Evolutionary conservation across 2,888 invertebrate genomes (phyloP).

Genomic region (Nematopogon swammerdamellus): DNA sequence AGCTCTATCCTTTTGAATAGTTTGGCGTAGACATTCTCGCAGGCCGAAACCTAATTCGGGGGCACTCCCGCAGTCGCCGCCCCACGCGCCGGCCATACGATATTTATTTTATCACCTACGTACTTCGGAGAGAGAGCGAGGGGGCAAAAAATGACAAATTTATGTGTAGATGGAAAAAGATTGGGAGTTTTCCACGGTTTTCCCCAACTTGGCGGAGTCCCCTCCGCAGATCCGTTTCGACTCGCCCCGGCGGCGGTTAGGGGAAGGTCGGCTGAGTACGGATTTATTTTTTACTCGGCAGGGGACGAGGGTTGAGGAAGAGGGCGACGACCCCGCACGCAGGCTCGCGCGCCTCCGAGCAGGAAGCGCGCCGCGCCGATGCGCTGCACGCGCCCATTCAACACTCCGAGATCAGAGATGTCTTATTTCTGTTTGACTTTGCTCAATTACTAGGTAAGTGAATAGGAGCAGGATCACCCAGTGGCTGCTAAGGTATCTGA

Average conservation of each 20-base stretch:
- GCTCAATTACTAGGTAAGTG: neutral
- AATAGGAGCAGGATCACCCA: no score
- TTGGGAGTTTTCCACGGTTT: constrained; percentile 2
- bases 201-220: neutral
- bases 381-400: neutral
- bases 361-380: no score
- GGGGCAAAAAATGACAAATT: neutral
- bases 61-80: no score
- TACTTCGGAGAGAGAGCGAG: neutral
- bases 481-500: no score
- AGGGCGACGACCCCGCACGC: constrained; percentile 7
- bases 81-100: neutral
- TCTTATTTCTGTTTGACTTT: neutral
- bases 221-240: constrained; percentile 1
- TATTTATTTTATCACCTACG: neutral
- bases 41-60: neutral
- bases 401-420: neutral
- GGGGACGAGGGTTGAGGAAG: constrained; percentile 5
- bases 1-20: no score
- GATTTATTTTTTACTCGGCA: constrained; percentile 3
- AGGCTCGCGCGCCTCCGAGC: constrained; percentile 6
- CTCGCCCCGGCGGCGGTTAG: neutral
- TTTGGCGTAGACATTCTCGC: no score
- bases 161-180: constrained; percentile 4
- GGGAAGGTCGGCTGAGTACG: constrained; percentile 1